phyloP scores from a whole-genome alignment of 2,797 vertebrate species.

The Lagorchestes hirsutus region DNA sequence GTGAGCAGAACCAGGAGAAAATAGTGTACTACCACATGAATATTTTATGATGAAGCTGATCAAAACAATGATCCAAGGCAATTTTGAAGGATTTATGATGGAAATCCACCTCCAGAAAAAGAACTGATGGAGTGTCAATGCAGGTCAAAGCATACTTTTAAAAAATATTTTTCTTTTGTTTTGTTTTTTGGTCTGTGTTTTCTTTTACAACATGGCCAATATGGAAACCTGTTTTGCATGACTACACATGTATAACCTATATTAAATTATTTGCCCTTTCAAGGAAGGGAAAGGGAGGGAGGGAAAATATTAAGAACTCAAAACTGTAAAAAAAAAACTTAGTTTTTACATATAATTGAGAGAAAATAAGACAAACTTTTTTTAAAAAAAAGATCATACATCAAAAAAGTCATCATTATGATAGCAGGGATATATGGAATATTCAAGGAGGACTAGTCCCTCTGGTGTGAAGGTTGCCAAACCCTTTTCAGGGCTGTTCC shows the following conservation, averaged over 20 bases:
- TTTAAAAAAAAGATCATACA: not conserved
- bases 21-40: not conserved
- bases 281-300: not conserved
- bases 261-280: not conserved
- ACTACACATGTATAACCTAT: not conserved
- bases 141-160: not conserved
- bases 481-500: not conserved
- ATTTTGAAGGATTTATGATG: not conserved
- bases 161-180: not conserved
- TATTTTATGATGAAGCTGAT: not conserved
- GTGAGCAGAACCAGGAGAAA: not conserved
- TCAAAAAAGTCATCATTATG: not conserved
- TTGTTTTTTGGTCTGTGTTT: not conserved
- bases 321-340: not conserved
- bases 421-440: not conserved
- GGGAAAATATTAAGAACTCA: not conserved
- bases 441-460: not conserved
- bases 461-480: not conserved
- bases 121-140: not conserved
- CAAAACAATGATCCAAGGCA: not conserved
- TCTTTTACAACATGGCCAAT: not conserved
- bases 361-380: not conserved
- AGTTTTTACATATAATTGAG: not conserved
- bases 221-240: not conserved
- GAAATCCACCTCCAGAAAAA: not conserved